Base-by-base conservation (phyloP, 2,113 vertebrate genomes). In the Paratilapia polleni region DNA sequence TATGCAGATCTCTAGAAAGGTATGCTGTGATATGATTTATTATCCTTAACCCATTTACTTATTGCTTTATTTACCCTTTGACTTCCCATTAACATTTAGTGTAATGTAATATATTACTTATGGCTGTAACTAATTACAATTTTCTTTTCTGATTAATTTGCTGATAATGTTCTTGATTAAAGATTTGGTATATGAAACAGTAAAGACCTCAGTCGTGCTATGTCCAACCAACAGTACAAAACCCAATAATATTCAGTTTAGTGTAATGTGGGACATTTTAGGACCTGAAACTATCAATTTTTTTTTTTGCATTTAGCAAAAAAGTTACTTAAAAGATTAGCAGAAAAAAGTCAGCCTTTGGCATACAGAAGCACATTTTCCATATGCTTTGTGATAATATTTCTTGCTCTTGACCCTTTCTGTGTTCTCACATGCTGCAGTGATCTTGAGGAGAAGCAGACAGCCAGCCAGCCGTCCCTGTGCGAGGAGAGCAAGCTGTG, bases 1-100 rank as follows among this genome's bases (percentile, higher is more conserved):
- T 94, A 93, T 94, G 77, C 97, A 98, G 97, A 95, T 98, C 97
- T 91, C 94, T 98, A 94, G 97, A 98, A 94, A 98, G 97, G 97
- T 98, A 98, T 96, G 97, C 89, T 86, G 87, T 80, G 58, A 62
- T 82, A 56, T 80, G 79, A 83, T 73, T 81, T 83, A 60, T 54
- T 59, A 58, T 81, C 84, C 90, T 86, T 78, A 79, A 84, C 54
- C 34, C 63, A 77, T 24, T 77, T 77, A 6, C 81, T 78, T 64
- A 57, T 22, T 41, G 5, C 56, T n/a, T 87, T 34, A 34, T 20
- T 57, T 59, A 75, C 49, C 77, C 7, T 13, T 12, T 80, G 17
- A 68, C 36, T 66, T 68, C 4, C 66, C 47, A 84, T 12, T 59
- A 61, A 52, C 6, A 56, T 77, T 80, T 80, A 2, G 3, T 38